These are phyloP conservation scores for Tragelaphus strepsiceros DNA, from an alignment of 2,113 vertebrate species.

Conservation along the genomic window DNA sequence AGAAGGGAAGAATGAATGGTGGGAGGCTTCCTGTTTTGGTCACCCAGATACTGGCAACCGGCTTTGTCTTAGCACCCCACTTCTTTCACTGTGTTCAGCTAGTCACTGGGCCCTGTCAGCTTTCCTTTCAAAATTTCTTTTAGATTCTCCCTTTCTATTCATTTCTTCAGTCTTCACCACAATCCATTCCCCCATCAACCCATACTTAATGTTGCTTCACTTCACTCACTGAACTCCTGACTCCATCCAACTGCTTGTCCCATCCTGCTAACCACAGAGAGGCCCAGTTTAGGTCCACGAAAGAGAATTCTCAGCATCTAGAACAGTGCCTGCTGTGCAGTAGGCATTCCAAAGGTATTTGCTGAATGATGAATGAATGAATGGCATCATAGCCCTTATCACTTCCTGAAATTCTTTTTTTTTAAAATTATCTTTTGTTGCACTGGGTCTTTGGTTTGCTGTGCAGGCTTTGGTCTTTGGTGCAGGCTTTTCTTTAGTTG, in stretches of 20 bases:
- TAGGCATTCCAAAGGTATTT: slow-evolving; percentile 17
- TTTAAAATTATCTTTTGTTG: background rate
- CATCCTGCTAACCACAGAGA: background rate
- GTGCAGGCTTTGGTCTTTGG: background rate
- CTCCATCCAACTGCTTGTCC: background rate
- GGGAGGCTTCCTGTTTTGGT: background rate
- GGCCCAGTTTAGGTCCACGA: background rate
- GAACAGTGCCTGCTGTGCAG: background rate
- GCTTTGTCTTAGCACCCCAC: background rate
- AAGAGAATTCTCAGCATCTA: slow-evolving; percentile 9
- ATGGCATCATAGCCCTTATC: background rate
- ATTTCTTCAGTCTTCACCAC: background rate
- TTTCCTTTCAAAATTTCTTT: slow-evolving; percentile 36
- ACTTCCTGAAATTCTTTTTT: background rate
- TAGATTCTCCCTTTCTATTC: background rate
- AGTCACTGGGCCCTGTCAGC: background rate
- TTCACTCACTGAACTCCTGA: background rate
- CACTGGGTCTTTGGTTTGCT: background rate
- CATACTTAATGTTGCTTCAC: background rate
- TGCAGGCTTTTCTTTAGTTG: background rate
- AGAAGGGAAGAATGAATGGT: background rate
- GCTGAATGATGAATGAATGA: background rate
- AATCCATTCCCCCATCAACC: background rate
- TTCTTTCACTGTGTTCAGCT: background rate
- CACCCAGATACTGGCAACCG: background rate